Base-by-base conservation (phyloP, 1,140 invertebrate genomes). In the Idris sp. region DNA sequence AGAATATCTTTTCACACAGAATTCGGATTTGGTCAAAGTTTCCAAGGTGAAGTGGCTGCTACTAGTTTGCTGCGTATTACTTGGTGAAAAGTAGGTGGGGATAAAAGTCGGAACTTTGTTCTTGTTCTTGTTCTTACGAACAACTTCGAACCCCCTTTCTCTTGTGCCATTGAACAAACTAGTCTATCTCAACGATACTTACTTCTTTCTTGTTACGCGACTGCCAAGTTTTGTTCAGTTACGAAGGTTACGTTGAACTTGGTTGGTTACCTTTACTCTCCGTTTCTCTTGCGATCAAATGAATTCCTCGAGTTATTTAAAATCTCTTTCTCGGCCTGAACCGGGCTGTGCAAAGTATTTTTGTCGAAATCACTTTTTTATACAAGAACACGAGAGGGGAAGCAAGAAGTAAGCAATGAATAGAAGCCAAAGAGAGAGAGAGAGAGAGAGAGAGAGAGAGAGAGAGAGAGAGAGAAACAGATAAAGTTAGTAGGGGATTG, bases 101-200 rank as follows among this genome's bases (percentile, higher is more conserved):
- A 69, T 76, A 65, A 68, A 80, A 82, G 79, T 78, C 79, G 76
- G 84, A 87, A 87, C 85, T 87, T 87, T 87, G 84, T 86, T 86
- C 84, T 85, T 86, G 83, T 87, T 86, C 85, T 86, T 86, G 83
- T 87, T 87, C 84, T 86, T 87, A 84, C 78, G 82, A 86, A 83
- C 80, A 86, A 87, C 85, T 86, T 87, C 78, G 77, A 74, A 77
- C 75, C 64, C 75, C 49, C 67, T 58, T 67, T 73, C 73, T 49
- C 76, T 69, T 82, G 78, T 84, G 82, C 84, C 82, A 86, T 87
- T 86, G 84, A 86, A 85, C 84, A 83, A 83, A 86, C 84, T 86
- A 86, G 83, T 85, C 82, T 75, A 80, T 80, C 78, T 78, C 81
- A 80, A 84, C 82, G 82, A 85, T 84, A 85, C 83, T 85, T 85